A percentile compares a stretch with the other conserved stretches of the same genome.
These are phyloP conservation scores for Cinara cedri DNA, from an alignment of 2,888 invertebrate species.

Conservation along the genomic window DNA sequence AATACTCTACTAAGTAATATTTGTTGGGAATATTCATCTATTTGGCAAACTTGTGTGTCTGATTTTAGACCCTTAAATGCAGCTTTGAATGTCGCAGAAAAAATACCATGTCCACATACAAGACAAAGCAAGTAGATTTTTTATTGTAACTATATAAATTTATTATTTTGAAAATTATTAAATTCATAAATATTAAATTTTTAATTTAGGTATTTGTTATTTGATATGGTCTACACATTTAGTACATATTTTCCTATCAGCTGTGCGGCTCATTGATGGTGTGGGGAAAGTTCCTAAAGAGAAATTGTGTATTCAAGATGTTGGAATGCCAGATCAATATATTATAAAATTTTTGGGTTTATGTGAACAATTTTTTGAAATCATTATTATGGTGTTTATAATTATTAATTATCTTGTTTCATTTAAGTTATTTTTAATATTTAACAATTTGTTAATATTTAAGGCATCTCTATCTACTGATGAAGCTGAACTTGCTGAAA, in stretches of 20 bases:
- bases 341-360: conserved; percentile 64
- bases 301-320: conserved; percentile 78
- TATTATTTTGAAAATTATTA: no score
- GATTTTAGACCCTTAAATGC: conserved; percentile 72
- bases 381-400: conserved; percentile 67
- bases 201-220: conserved; percentile 73
- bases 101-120: conserved; percentile 72
- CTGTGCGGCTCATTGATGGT: conserved; percentile 79
- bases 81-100: conserved; percentile 73
- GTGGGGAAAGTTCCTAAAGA: conserved; percentile 86
- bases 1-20: conserved; percentile 83
- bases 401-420: background rate
- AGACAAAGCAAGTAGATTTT: conserved; percentile 66
- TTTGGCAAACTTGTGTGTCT: conserved; percentile 81
- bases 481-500: conserved; percentile 62
- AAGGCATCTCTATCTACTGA: conserved; percentile 63
- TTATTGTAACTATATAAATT: background rate
- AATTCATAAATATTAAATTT: conserved; percentile 12
- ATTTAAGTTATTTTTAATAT: background rate
- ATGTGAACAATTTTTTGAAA: conserved; percentile 66
- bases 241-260: conserved; percentile 78
- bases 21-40: conserved; percentile 88
- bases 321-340: conserved; percentile 73
- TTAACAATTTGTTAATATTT: conserved; percentile 10
- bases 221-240: conserved; percentile 87